Evolutionary conservation across 2,888 invertebrate genomes (phyloP), one percentile per base, ranked within the genome.

Genomic region (Volucella inflata): DNA sequence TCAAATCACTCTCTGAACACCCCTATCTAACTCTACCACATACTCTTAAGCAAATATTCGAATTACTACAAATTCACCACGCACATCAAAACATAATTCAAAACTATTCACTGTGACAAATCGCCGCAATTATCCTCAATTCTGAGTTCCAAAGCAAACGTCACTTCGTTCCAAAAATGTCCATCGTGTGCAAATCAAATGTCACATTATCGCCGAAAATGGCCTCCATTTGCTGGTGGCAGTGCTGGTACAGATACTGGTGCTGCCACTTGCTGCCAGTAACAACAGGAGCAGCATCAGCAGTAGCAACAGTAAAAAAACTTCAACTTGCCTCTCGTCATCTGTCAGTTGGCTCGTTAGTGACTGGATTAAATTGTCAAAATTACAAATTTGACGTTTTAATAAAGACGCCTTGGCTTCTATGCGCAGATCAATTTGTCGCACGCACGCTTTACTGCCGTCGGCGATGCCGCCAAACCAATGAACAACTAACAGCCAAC

Each of bases 371-470:
- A 85, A 81, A 70, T 53, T 81, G 85, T 85, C 85, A 85, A 85
- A 84, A 85, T 62, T 76, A 67, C 30, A 71, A 85, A 85, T 72
- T 68, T 81, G 81, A 85, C 81, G 40, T 85, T 67, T 81, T 81
- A 85, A 85, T 85, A 77, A 77, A 77, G 81, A 76, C 81, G 76
- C 40, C 51, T 57, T 16, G 53, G 51, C 51, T 81, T 62, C 65
- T 64, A 42, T 75, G 76, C 42, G 46, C 44, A 8, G 53, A 72
- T 67, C 80, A 71, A 85, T 85, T 85, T 85, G 71, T 80, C 76
- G 67, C 84, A 85, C 84, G 84, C 75, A 79, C 50, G 64, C 55
- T 44, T 12, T 44, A 17, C n/a, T 16, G n/a, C n/a, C 48, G 16
- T 14, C 55, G 36, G 30, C 38, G 21, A 51, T 36, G 9, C 36